phyloP scores from a whole-genome alignment of 1,140 invertebrate species.

The Drosophila obscura region DNA sequence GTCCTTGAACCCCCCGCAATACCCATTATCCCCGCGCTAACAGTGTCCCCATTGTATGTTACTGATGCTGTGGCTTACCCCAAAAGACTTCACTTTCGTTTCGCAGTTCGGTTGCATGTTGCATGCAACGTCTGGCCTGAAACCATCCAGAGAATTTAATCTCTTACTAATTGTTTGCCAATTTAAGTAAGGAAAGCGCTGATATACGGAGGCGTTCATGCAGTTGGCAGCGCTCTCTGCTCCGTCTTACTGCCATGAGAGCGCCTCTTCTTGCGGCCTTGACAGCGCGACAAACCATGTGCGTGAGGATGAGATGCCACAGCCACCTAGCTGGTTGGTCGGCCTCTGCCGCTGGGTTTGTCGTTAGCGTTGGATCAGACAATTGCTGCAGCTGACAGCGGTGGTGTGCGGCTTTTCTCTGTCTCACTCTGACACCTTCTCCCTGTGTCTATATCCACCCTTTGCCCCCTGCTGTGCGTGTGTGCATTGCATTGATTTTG shows the following conservation, averaged over 20 bases:
- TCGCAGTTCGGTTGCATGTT: constrained; percentile 65
- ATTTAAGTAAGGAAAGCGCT: constrained; percentile 39
- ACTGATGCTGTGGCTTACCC: constrained; percentile 64
- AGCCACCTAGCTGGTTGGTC: constrained; percentile 44
- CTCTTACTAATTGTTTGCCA: constrained; percentile 72
- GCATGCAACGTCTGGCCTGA: constrained; percentile 55
- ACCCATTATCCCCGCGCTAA: constrained; percentile 8
- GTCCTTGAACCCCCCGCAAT: not conserved
- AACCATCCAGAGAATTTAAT: constrained; percentile 65
- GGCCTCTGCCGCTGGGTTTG: constrained; percentile 28
- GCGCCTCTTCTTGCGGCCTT: not conserved
- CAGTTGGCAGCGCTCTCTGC: constrained; percentile 41
- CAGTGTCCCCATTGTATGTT: constrained; percentile 45
- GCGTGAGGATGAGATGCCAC: constrained; percentile 33
- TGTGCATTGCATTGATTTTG: constrained; percentile 65
- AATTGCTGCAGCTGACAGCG: constrained; percentile 67
- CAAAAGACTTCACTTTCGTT: constrained; percentile 53
- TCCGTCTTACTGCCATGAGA: too few species aligned
- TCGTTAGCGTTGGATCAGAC: constrained; percentile 46
- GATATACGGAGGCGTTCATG: constrained; percentile 44
- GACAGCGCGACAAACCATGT: not conserved
- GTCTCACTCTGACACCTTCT: not conserved
- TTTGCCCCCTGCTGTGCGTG: constrained; percentile 1
- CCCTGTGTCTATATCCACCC: not conserved
- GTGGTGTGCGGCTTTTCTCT: constrained; percentile 47